Base-by-base conservation (phyloP, 2,888 invertebrate genomes). In the Erebia epiphron region DNA sequence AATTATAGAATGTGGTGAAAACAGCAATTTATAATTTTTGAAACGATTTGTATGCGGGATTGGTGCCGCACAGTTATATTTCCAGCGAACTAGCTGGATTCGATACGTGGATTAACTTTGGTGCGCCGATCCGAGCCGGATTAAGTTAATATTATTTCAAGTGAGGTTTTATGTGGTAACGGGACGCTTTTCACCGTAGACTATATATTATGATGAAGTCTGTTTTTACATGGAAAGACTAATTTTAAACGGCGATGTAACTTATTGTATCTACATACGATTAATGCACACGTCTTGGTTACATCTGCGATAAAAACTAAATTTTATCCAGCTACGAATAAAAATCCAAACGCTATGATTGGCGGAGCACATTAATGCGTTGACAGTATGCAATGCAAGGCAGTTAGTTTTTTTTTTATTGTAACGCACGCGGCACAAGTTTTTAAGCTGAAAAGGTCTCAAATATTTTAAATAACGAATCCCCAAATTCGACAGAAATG, bases 11-110 rank as follows among this genome's bases (percentile, higher is more conserved):
- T 64, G 64, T 41, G 35, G 52, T 64, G 52, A 54, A 64, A 64
- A 54, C 35, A 18, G 52, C 11, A 54, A 78, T 79, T 78, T 80
- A 79, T 80, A 82, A 82, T 77, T 75, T 77, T 65, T 74, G 13
- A 57, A 56, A 77, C 81, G 21, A 90, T 91, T 87, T 83, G 89
- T 91, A 91, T 91, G 86, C 88, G 63, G 77, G 73, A 67, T 70
- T 75, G 73, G 67, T 75, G 72, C 73, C 72, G 67, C 64, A 88
- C 90, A 85, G 91, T 90, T 90, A 88, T 79, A 88, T 79, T 88
- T 89, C 88, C 83, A 78, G 79, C 79, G 86, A 87, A 87, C 71
- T 89, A 88, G 88, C 89, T 83, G 88, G 87, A 78, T 76, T 77
- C 75, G 75, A 79, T 76, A 79, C 77, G 76, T 77, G 80, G 81